phyloP scores from a whole-genome alignment of 2,888 invertebrate species.

The Saturnia pavonia region DNA sequence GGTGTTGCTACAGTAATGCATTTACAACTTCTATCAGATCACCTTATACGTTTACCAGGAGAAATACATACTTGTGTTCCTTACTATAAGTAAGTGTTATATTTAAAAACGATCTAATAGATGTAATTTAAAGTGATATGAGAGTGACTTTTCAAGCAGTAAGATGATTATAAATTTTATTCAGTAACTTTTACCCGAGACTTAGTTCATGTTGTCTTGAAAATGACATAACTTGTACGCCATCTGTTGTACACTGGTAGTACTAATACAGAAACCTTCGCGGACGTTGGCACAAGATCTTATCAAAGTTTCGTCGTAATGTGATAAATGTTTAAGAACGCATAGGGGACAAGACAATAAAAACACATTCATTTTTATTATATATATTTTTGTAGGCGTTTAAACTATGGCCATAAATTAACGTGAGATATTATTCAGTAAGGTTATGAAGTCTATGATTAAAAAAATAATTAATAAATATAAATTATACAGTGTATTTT shows the following conservation, averaged over 20 bases:
- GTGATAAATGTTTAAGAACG: no score
- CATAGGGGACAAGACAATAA: no score
- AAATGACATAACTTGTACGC: no score
- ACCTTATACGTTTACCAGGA: constrained; percentile 19
- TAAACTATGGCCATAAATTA: not conserved
- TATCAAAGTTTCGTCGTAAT: no score
- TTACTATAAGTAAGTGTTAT: constrained; percentile 12
- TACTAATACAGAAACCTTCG: no score
- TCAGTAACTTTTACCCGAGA: not conserved
- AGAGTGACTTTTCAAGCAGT: not conserved
- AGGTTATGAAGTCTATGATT: not conserved
- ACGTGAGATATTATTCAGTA: not conserved
- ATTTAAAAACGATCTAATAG: not conserved
- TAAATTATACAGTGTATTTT: not conserved
- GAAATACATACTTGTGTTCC: constrained; percentile 14
- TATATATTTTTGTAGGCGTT: not conserved
- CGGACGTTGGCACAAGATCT: no score
- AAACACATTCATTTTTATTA: no score
- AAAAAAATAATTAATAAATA: not conserved
- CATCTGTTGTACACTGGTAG: no score
- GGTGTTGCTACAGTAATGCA: constrained; percentile 16
- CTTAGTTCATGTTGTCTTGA: no score
- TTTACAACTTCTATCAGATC: constrained; percentile 19
- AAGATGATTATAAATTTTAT: not conserved
- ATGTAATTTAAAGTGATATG: not conserved